These are phyloP conservation scores for Thymelicus acteon DNA, from an alignment of 2,888 invertebrate genomes.

Conservation along the genomic window DNA sequence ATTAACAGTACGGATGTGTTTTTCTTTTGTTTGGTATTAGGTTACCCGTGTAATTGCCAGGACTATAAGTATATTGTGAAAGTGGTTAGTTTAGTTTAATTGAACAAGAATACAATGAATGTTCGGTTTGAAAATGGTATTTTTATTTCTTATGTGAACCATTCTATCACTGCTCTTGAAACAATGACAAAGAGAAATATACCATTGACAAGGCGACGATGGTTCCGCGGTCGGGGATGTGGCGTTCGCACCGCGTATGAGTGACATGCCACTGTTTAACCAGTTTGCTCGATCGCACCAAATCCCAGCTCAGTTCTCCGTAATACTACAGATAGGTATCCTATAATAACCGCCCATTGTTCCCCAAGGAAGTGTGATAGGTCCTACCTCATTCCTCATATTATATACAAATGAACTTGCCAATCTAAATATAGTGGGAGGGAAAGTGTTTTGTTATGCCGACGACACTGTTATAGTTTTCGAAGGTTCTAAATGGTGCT, in stretches of 20 bases:
- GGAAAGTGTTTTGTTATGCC: background rate
- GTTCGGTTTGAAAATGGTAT: background rate
- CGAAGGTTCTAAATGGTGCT: background rate
- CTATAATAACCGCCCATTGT: no score
- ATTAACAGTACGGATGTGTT: background rate
- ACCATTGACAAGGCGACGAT: no score
- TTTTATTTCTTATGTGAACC: background rate
- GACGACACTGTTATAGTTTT: background rate
- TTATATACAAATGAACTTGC: background rate
- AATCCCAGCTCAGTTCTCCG: no score
- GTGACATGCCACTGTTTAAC: no score
- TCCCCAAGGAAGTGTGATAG: background rate
- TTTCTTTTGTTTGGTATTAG: background rate
- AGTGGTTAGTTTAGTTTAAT: background rate
- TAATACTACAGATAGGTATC: no score
- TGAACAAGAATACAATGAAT: conserved; percentile 3
- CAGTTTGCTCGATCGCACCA: no score
- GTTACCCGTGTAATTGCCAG: background rate
- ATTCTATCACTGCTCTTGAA: background rate
- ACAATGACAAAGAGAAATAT: no score
- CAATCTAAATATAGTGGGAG: background rate
- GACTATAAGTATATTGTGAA: background rate
- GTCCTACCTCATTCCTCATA: background rate
- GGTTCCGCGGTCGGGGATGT: no score
- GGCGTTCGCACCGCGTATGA: no score